These are phyloP conservation scores for Squalus acanthias DNA, from an alignment of 2,797 vertebrate species.

Conservation along the genomic window DNA sequence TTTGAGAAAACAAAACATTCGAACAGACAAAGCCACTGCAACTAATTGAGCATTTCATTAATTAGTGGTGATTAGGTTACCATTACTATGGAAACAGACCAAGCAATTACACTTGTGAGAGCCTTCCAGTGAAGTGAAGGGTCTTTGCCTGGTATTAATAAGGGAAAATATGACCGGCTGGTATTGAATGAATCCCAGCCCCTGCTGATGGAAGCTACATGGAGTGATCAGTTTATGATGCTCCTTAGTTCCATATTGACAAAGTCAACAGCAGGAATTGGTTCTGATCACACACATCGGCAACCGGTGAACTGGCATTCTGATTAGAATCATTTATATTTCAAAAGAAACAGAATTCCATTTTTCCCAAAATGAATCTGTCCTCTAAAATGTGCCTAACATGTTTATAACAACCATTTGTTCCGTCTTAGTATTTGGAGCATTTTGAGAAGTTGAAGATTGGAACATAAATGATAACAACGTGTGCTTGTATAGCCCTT, in stretches of 20 bases:
- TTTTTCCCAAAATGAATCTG: background rate
- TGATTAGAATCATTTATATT: background rate
- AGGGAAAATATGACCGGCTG: background rate
- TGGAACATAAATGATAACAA: background rate
- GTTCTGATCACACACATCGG: background rate
- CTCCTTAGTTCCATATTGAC: background rate
- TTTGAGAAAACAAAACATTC: slow-evolving; percentile 14
- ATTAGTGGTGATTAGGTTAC: slow-evolving; percentile 32
- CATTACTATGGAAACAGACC: slow-evolving; percentile 36
- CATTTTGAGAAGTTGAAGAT: background rate
- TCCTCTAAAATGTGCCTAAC: background rate
- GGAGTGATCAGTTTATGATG: background rate
- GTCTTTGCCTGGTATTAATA: background rate
- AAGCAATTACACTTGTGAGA: slow-evolving; percentile 26
- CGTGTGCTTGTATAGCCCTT: background rate
- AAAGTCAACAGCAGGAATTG: background rate
- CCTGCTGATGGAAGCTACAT: background rate
- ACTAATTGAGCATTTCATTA: slow-evolving; percentile 35
- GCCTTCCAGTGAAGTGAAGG: background rate
- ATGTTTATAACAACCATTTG: background rate
- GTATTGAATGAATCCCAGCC: background rate
- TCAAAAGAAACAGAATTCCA: background rate
- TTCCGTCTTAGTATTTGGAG: background rate
- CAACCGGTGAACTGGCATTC: no score
- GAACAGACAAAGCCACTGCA: background rate